Base-by-base conservation (phyloP, 1,140 invertebrate species). In the Aphis craccivora region DNA sequence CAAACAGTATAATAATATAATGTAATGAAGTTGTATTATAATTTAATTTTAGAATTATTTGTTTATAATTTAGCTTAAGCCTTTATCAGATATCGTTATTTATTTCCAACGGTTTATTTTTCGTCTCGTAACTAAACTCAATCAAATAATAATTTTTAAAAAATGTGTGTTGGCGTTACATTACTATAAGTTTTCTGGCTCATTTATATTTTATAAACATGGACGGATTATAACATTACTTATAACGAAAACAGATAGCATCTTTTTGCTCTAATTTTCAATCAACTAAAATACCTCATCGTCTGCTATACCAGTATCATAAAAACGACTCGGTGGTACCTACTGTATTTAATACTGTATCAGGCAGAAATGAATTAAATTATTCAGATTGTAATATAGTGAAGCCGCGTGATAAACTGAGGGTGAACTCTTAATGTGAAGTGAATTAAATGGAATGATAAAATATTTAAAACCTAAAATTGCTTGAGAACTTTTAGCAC, bases 381-480 rank as follows among this genome's bases (percentile, higher is more conserved):
- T 89, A 89, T 89, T 89, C n/a, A 89, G n/a, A 55, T 55, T 37
- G 35, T 53, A 55, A 89, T 55, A 53, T 40, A 86, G 84, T 30
- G 20, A 18, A 89, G 43, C 84, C 84, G 87, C 40, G 88, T 89
- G 51, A 89, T 55, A 89, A 89, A 55, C 35, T 53, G n/a, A 88
- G 45, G 83, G 86, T 20, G 45, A 35, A 88, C 20, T 35, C 87
- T n/a, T 89, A 37, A 37, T 23, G 48, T 35, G 48, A 55, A 89
- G n/a, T 55, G 35, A 37, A 89, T 89, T 89, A 89, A 89, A 89
- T 40, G 35, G 48, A 5, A 53, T 55, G 11, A 89, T 89, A 55
- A 89, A 89, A 89, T 37, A 89, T 89, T 89, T 55, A 55, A 89
- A 37, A 22, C 25, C n/a, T 53, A 89, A 53, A 89, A 89, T 35